Percentiles rank a stretch among this genome's conserved stretches.
These are phyloP conservation scores for Kradibia gibbosae DNA, from an alignment of 1,140 invertebrate species.

Conservation along the genomic window DNA sequence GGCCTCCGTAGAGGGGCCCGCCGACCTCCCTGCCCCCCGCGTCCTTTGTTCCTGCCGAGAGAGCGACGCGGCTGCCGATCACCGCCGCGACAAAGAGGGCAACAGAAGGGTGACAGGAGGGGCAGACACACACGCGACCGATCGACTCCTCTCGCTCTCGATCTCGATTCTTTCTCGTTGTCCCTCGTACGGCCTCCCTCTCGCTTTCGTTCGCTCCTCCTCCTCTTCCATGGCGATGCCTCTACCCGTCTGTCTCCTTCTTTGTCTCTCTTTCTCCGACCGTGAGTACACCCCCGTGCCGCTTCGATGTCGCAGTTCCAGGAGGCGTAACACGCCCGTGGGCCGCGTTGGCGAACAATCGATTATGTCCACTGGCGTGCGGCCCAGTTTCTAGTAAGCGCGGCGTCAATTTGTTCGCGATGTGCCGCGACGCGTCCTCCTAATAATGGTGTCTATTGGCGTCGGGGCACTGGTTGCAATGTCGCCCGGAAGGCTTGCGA, in stretches of 20 bases:
- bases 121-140: constrained; percentile 15
- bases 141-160: constrained; percentile 1
- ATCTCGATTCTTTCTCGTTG: constrained; percentile 50
- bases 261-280: background rate
- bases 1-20: constrained; percentile 52
- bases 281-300: background rate
- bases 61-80: constrained; percentile 40
- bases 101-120: too few relatives aligned
- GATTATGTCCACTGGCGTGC: constrained; percentile 13
- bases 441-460: constrained; percentile 14
- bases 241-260: background rate
- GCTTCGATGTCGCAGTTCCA: background rate
- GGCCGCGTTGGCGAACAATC: background rate
- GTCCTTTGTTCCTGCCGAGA: constrained; percentile 60
- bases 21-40: constrained; percentile 60
- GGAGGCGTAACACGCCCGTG: background rate
- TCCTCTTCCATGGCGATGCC: background rate
- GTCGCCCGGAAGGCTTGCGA: background rate
- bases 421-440: background rate
- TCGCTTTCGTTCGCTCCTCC: constrained; percentile 53
- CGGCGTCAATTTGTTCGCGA: constrained; percentile 7
- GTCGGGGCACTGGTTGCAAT: background rate
- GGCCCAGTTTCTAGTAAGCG: constrained; percentile 3
- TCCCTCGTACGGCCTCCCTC: constrained; percentile 45
- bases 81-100: too few relatives aligned